Conservation (phyloP, 2,888 invertebrate genomes). For the Steinernema carpocapsae region DNA sequence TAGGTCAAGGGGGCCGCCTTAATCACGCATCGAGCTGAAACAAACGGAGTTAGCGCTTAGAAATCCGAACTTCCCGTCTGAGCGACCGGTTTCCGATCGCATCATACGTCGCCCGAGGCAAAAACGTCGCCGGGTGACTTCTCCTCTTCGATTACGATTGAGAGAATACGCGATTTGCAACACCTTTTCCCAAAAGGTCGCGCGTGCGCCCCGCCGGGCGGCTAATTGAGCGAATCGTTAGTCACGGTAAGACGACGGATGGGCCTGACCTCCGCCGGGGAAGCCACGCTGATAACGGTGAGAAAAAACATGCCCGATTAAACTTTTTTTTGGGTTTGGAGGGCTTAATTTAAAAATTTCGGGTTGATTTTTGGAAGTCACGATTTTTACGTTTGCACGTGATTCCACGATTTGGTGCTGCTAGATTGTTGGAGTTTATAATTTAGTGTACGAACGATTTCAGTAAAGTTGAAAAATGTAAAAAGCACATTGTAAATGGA, state of each 20-base stretch:
- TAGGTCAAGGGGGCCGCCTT: conserved; percentile 65
- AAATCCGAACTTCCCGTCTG: conserved; percentile 16
- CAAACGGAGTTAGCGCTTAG: too few relatives aligned
- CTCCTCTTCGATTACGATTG: background rate
- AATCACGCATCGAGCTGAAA: conserved; percentile 65
- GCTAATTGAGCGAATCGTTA: conserved; percentile 4
- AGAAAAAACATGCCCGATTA: too few relatives aligned
- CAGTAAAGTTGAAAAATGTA: too few relatives aligned
- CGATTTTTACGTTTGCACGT: too few relatives aligned
- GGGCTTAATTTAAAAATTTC: too few relatives aligned
- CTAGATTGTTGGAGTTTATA: too few relatives aligned
- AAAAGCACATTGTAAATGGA: too few relatives aligned
- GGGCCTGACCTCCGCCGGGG: background rate
- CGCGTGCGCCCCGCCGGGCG: conserved; percentile 30
- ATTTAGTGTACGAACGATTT: too few relatives aligned
- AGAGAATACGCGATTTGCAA: conserved; percentile 16
- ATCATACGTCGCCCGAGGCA: background rate
- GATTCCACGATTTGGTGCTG: too few relatives aligned
- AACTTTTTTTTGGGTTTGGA: too few relatives aligned
- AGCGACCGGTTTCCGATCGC: conserved; percentile 17
- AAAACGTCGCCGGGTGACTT: too few relatives aligned
- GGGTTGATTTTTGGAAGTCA: too few relatives aligned
- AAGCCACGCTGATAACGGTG: background rate
- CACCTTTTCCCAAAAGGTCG: conserved; percentile 28
- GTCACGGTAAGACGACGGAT: background rate